These are phyloP conservation scores for Drosophila conformis DNA, from an alignment of 2,888 invertebrate species.

Conservation along the genomic window DNA sequence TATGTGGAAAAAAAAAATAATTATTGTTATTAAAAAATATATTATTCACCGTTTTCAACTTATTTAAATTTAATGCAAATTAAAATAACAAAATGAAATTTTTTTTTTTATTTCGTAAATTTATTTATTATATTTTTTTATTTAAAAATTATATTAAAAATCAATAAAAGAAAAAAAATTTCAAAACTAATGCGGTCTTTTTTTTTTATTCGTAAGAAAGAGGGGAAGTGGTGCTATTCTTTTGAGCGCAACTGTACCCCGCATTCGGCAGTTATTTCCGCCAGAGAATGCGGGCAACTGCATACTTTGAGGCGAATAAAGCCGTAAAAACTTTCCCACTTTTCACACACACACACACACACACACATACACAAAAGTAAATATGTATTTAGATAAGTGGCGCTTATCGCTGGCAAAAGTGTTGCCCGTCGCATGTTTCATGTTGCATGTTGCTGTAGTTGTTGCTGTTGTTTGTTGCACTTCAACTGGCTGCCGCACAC, in stretches of 20 bases:
- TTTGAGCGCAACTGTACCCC: conserved; percentile 42
- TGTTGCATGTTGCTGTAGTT: conserved; percentile 2
- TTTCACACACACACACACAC: background rate
- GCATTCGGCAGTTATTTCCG: conserved; percentile 43
- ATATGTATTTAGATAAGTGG: conserved; percentile 79
- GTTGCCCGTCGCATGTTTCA: conserved; percentile 40
- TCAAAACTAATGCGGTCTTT: background rate
- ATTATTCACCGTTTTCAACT: background rate
- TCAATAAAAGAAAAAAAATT: too few relatives aligned
- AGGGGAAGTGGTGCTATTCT: background rate
- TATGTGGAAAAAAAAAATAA: background rate
- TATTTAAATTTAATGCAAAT: background rate
- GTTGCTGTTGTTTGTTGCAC: conserved; percentile 23
- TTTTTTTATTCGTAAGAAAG: background rate
- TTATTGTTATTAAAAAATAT: too few relatives aligned
- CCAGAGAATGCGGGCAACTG: conserved; percentile 42
- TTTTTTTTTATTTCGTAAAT: background rate
- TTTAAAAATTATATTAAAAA: background rate
- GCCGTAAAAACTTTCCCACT: conserved; percentile 10
- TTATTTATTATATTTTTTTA: background rate
- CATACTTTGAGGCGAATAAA: conserved; percentile 35
- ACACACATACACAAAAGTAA: conserved; percentile 40
- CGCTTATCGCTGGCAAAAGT: conserved; percentile 61
- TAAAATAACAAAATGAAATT: too few relatives aligned
- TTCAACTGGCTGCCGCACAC: conserved; percentile 72